phyloP scores from a whole-genome alignment of 1,140 invertebrate genomes.

The Galendromus occidentalis region DNA sequence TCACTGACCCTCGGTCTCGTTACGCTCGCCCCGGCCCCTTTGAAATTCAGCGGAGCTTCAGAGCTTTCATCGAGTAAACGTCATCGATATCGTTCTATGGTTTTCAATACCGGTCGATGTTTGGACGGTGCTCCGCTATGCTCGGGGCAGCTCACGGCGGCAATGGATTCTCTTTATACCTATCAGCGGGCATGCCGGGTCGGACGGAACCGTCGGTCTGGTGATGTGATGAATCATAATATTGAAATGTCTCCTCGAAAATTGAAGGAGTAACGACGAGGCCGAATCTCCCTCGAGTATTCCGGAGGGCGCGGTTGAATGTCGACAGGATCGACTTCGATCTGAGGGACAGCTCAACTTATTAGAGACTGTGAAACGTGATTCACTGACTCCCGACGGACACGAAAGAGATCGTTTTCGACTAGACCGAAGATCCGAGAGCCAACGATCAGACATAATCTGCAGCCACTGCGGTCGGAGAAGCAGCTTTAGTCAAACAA shows the following conservation, averaged over 20 bases:
- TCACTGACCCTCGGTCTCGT: too few relatives aligned
- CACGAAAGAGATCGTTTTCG: conserved; percentile 3
- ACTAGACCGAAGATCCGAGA: neutral
- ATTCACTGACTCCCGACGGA: conserved; percentile 3
- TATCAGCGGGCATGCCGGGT: too few relatives aligned
- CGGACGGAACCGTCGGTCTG: too few relatives aligned
- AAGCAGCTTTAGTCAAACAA: conserved; percentile 9
- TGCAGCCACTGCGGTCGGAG: neutral
- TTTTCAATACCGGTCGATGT: too few relatives aligned
- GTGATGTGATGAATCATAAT: too few relatives aligned
- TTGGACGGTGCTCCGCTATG: too few relatives aligned
- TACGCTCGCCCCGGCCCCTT: too few relatives aligned
- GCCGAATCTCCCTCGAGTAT: neutral
- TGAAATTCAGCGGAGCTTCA: too few relatives aligned
- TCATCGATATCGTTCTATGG: too few relatives aligned
- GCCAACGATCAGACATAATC: conserved; percentile 1
- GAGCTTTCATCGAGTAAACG: too few relatives aligned
- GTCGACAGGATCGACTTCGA: neutral
- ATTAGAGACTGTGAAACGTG: neutral
- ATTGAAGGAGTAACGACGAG: neutral
- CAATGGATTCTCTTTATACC: too few relatives aligned
- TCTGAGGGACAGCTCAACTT: neutral
- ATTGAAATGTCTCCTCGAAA: neutral
- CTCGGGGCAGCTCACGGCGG: too few relatives aligned
- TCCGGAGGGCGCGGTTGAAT: neutral